A percentile compares a stretch with the other conserved stretches of the same genome.
Conservation (phyloP, 2,888 invertebrate species). For the Dasysyrphus albostriatus region DNA sequence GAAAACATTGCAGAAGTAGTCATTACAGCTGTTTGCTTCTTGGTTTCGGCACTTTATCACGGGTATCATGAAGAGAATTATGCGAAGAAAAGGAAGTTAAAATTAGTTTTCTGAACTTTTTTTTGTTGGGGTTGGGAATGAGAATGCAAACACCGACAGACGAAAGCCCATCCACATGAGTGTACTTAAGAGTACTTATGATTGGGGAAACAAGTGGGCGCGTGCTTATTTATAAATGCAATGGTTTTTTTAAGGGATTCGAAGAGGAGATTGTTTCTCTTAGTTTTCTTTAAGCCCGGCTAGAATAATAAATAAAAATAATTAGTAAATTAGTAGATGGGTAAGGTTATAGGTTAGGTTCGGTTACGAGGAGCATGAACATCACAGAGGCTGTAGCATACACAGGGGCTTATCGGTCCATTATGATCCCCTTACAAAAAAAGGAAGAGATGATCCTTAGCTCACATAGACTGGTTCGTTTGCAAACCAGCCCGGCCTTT, state of each 20-base stretch:
- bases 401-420: too few relatives aligned
- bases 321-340: too few relatives aligned
- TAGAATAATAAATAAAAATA: too few relatives aligned
- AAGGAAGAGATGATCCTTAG: too few relatives aligned
- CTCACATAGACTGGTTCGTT: too few relatives aligned
- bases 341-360: too few relatives aligned
- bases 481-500: too few relatives aligned
- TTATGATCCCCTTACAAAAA: too few relatives aligned
- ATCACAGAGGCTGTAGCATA: too few relatives aligned
- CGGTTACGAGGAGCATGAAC: too few relatives aligned
- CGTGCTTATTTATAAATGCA: constrained; percentile 23
- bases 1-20: constrained; percentile 51
- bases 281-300: background rate
- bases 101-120: constrained; percentile 23
- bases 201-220: constrained; percentile 1
- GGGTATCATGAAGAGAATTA: constrained; percentile 10
- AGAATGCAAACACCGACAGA: background rate
- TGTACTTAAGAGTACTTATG: constrained; percentile 45
- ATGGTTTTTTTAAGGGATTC: background rate
- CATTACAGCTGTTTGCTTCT: constrained; percentile 42
- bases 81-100: background rate
- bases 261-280: background rate
- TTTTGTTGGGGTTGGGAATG: background rate
- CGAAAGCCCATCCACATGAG: background rate
- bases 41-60: constrained; percentile 31